phyloP scores from a whole-genome alignment of 2,888 invertebrate species.

The Tipula helvola region DNA sequence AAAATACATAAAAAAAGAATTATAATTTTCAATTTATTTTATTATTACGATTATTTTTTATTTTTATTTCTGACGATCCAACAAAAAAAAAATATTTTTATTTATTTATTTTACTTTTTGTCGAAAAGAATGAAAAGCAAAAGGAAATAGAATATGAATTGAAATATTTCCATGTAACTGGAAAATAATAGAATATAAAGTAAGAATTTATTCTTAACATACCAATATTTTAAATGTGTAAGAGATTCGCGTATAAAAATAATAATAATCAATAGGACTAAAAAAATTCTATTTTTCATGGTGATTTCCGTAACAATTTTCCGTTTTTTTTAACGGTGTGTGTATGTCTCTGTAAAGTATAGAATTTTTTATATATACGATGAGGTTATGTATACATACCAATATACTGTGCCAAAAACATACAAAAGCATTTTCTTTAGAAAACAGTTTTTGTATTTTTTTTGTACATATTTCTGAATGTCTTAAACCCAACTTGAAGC shows the following conservation, averaged over 20 bases:
- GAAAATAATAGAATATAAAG: slow-evolving; percentile 4
- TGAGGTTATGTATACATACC: neutral
- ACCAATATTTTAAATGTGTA: slow-evolving; percentile 4
- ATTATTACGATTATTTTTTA: neutral
- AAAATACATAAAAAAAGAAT: neutral
- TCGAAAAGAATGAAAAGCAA: neutral
- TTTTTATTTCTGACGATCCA: neutral
- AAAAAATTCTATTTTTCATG: neutral
- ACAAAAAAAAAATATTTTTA: neutral
- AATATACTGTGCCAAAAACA: neutral
- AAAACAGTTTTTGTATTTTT: neutral
- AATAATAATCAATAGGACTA: neutral
- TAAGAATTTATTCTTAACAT: neutral
- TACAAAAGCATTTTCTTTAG: neutral
- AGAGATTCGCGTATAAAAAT: neutral
- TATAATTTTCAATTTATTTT: slow-evolving; percentile 4
- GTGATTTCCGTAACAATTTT: slow-evolving; percentile 4
- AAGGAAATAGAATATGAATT: slow-evolving; percentile 4
- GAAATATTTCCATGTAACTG: neutral
- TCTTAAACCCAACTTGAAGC: slow-evolving; percentile 4
- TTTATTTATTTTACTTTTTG: neutral
- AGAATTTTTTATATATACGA: neutral
- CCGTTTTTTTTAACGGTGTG: neutral
- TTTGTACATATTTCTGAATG: neutral
- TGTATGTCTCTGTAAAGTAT: neutral